These are phyloP conservation scores for Sclerodermus sp. DNA, from an alignment of 2,888 invertebrate genomes.

Conservation along the genomic window DNA sequence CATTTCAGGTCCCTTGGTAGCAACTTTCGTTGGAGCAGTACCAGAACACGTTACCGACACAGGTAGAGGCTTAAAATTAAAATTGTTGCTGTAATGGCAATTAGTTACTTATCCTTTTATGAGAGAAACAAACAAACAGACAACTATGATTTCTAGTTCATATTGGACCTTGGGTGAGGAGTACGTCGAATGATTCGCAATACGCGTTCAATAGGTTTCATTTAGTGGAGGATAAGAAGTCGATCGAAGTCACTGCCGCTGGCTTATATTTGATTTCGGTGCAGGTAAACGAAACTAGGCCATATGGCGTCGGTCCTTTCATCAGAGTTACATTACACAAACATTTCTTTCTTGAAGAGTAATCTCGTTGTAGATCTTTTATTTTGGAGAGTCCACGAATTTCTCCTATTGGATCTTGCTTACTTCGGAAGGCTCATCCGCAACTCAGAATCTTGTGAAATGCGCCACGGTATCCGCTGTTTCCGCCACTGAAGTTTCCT, in stretches of 20 bases:
- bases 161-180: conserved; percentile 51
- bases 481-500: conserved; percentile 46
- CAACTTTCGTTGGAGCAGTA: conserved; percentile 47
- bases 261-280: conserved; percentile 52
- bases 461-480: conserved; percentile 43
- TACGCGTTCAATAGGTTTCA: conserved; percentile 48
- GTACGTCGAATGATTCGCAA: conserved; percentile 38
- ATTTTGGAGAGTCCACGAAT: conserved; percentile 41
- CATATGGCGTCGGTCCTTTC: too few species aligned
- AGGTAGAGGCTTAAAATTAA: conserved; percentile 42
- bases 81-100: conserved; percentile 2
- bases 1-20: conserved; percentile 41
- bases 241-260: conserved; percentile 48
- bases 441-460: conserved; percentile 38
- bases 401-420: conserved; percentile 49
- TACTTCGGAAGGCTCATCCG: conserved; percentile 42
- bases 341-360: too few species aligned
- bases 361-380: conserved; percentile 38
- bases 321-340: too few species aligned
- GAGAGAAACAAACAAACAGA: neutral
- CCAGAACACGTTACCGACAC: conserved; percentile 46
- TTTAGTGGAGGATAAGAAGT: conserved; percentile 47
- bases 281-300: conserved; percentile 39
- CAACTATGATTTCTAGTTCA: conserved; percentile 27
- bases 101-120: neutral